Evolutionary conservation across 1,140 invertebrate genomes (phyloP).

Genomic region (Trigoniulus corallinus): DNA sequence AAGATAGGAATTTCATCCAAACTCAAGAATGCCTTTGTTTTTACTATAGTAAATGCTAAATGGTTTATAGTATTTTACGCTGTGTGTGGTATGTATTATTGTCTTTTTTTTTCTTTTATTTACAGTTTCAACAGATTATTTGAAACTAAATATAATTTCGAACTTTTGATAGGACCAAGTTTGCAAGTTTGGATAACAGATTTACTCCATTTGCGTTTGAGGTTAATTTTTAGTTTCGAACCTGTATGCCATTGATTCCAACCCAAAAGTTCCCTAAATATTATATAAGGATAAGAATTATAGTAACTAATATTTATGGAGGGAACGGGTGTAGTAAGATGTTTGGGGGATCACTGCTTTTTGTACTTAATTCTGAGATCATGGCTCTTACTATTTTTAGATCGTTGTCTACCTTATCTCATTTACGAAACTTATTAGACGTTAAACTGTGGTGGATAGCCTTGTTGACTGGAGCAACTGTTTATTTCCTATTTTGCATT

Average conservation of each 20-base stretch:
- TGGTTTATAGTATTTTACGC: not conserved
- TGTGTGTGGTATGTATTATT: not conserved
- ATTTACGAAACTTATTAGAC: not conserved
- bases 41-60: not conserved
- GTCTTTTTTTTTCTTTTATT: no score
- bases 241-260: no score
- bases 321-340: not conserved
- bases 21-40: not conserved
- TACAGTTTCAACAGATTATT: not conserved
- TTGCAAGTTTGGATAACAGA: not conserved
- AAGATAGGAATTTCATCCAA: not conserved
- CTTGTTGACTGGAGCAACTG: not conserved
- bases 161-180: not conserved
- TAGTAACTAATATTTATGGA: no score
- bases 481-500: not conserved
- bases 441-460: not conserved
- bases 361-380: not conserved
- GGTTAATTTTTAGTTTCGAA: no score
- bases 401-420: not conserved
- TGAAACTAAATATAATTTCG: not conserved
- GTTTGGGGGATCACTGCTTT: not conserved
- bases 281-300: no score
- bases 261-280: no score
- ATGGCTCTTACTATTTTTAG: not conserved
- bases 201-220: not conserved